These are phyloP conservation scores for Lomographa bimaculata DNA, from an alignment of 2,888 invertebrate genomes.

Conservation along the genomic window DNA sequence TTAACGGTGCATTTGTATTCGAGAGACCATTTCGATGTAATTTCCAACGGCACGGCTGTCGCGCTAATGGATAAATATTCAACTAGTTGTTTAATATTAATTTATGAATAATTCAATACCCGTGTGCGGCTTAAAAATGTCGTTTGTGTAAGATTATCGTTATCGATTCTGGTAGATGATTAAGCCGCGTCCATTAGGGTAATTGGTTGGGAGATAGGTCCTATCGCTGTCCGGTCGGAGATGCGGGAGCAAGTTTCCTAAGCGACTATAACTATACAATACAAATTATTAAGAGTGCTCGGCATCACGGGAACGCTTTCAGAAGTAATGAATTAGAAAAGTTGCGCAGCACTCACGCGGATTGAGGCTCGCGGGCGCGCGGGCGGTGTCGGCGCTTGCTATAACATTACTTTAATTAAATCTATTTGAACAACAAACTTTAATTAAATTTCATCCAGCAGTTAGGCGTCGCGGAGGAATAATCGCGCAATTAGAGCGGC, in stretches of 20 bases:
- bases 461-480: conserved; percentile 83
- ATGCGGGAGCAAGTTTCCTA: conserved; percentile 31
- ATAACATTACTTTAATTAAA: conserved; percentile 85
- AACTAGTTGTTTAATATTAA: conserved; percentile 65
- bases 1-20: conserved; percentile 74
- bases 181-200: conserved; percentile 54
- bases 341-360: conserved; percentile 83
- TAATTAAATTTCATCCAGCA: conserved; percentile 85
- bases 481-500: conserved; percentile 83
- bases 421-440: conserved; percentile 85
- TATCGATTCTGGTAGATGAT: conserved; percentile 48
- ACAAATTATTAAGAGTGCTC: conserved; percentile 83
- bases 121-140: conserved; percentile 40
- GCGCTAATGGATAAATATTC: conserved; percentile 76
- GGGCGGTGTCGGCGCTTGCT: conserved; percentile 68
- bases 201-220: conserved; percentile 43
- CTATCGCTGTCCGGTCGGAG: conserved; percentile 6
- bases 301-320: conserved; percentile 82
- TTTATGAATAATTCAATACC: conserved; percentile 64
- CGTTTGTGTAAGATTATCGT: conserved; percentile 45
- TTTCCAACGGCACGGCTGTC: conserved; percentile 63
- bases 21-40: conserved; percentile 71
- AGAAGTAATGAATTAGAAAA: conserved; percentile 84
- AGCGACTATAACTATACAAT: conserved; percentile 75
- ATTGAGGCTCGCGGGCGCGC: conserved; percentile 72